Base-by-base conservation (phyloP, 2,888 invertebrate species). In the Amaurobius ferox region DNA sequence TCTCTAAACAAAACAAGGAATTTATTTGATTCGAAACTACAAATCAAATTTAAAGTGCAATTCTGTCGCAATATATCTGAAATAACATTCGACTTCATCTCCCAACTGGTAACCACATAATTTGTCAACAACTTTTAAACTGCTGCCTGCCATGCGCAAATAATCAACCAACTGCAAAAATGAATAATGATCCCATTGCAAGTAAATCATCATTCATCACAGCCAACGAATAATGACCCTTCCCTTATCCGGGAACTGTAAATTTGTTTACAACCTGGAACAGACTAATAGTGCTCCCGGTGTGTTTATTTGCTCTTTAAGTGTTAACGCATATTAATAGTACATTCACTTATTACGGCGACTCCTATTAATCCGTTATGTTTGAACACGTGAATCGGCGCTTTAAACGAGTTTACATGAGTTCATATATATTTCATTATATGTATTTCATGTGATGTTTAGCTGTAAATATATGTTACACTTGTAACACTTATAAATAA, bases 241-340 rank as follows among this genome's bases (percentile, higher is more conserved):
- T 39, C 62, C 28, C 62, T 64, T 74, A 64, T 64, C 74, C 74
- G 7, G 28, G 40, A 64, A 40, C 39, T 64, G 62, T 64, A 74
- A 19, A 68, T 74, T 74, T 74, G 74, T 74, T 74, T 74, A 74
- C 74, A 74, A 29, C 28, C 29, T 74, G 28, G 3, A 23, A 55
- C 23, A 23, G 2, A 55, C 55, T 55, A 23, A 55, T 55, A 23
- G 55, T 55, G 19, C 23, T 55, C 55, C 23, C 23, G 23, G 23
- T 55, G 23, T 16, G 23, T 55, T 55, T 55, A 55, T 23, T 6
- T 23, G 55, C 23, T 1, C 23, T 55, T 55, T 55, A 44, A 55
- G 55, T 55, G 23, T 55, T 55, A 55, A 23, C 55, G 55, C 23
- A 6, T 55, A 6, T 55, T 23, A 55, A 44, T 44, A 55, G 19